These are phyloP conservation scores for Paguma larvata DNA, from an alignment of 2,797 vertebrate species.

Conservation along the genomic window DNA sequence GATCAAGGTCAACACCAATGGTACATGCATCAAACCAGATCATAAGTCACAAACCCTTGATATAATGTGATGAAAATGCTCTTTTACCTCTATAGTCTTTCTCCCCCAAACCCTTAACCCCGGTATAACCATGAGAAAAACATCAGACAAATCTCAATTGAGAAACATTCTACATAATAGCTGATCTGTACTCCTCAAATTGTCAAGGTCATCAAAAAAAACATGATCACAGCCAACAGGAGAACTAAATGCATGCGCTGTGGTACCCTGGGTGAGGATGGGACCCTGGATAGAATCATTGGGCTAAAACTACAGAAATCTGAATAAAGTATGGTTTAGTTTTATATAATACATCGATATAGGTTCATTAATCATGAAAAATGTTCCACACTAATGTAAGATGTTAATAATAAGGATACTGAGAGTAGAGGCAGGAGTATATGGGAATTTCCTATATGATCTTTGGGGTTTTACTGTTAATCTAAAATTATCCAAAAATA, in stretches of 20 bases:
- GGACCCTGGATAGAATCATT: background rate
- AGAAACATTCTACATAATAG: background rate
- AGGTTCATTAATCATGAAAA: background rate
- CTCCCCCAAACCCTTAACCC: background rate
- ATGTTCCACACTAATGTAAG: background rate
- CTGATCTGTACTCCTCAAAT: background rate
- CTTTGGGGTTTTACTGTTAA: background rate
- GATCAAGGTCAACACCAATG: background rate
- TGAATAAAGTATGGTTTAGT: background rate
- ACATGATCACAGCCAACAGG: background rate
- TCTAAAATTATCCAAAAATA: background rate
- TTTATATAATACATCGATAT: background rate
- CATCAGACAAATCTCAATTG: background rate
- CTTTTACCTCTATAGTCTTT: background rate
- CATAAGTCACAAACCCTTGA: background rate
- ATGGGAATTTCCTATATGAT: background rate
- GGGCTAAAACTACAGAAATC: background rate
- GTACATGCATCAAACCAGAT: background rate
- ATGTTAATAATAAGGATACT: background rate
- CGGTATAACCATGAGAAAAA: background rate
- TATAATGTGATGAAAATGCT: background rate
- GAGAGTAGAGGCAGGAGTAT: background rate
- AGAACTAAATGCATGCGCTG: background rate
- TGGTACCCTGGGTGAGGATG: background rate
- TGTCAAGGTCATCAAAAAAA: background rate